phyloP scores from a whole-genome alignment of 2,888 invertebrate species.

The Stenolophus ochropezus region DNA sequence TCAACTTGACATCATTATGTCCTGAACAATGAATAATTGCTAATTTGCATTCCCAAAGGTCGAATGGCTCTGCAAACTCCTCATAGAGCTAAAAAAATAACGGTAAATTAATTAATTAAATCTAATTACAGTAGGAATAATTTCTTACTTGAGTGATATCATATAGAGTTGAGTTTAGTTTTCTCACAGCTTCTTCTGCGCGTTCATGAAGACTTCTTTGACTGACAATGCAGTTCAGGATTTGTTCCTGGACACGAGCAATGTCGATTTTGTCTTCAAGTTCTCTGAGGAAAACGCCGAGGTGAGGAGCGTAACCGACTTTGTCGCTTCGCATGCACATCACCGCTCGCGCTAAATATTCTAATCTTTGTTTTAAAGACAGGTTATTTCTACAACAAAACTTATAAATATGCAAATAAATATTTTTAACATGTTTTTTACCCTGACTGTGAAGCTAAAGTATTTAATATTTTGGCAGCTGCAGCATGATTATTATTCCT shows the following conservation, averaged over 20 bases:
- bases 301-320: slow-evolving; percentile 82
- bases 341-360: slow-evolving; percentile 94
- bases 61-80: slow-evolving; percentile 92
- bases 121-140: slow-evolving; percentile 3
- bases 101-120: slow-evolving; percentile 18
- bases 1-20: slow-evolving; percentile 89
- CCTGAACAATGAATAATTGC: slow-evolving; percentile 97
- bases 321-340: slow-evolving; percentile 95
- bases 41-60: slow-evolving; percentile 94
- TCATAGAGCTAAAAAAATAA: slow-evolving; percentile 82
- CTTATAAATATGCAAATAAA: not conserved
- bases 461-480: slow-evolving; percentile 92
- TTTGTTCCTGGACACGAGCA: slow-evolving; percentile 85
- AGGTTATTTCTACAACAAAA: slow-evolving; percentile 79
- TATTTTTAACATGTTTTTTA: slow-evolving; percentile 66
- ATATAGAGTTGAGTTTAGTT: slow-evolving; percentile 87
- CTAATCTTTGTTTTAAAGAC: slow-evolving; percentile 86
- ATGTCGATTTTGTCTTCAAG: slow-evolving; percentile 96
- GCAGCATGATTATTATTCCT: slow-evolving; percentile 92
- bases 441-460: slow-evolving; percentile 86
- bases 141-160: slow-evolving; percentile 87
- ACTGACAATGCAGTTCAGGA: slow-evolving; percentile 80
- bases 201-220: slow-evolving; percentile 70
- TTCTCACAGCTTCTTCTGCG: slow-evolving; percentile 77
- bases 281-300: slow-evolving; percentile 88